Evolutionary conservation across 2,113 vertebrate species (phyloP).

Genomic region (Charadrius vociferus): DNA sequence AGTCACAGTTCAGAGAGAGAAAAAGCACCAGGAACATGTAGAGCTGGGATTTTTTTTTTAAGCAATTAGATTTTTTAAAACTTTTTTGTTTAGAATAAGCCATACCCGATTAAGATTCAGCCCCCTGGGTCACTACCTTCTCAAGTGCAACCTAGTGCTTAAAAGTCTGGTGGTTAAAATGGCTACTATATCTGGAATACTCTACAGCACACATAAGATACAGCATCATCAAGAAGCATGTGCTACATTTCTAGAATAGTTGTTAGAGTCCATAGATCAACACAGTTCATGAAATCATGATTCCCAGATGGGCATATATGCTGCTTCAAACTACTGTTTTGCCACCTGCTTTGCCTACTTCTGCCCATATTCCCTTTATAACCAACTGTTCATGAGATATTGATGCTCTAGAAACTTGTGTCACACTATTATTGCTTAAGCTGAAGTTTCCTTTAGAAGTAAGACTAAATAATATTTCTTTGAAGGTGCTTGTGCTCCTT

Average conservation of each 20-base stretch:
- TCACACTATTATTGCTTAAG: not conserved
- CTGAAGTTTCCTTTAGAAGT: not conserved
- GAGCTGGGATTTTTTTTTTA: not conserved
- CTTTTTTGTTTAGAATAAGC: not conserved
- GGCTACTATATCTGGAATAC: not conserved
- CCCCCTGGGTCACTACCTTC: not conserved
- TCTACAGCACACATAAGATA: not conserved
- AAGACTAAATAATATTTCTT: not conserved
- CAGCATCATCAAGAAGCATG: rapidly evolving
- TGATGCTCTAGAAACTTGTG: not conserved
- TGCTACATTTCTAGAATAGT: not conserved
- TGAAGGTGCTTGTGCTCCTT: not conserved
- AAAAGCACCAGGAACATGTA: not conserved
- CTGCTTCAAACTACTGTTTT: not conserved
- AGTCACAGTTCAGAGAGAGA: not conserved
- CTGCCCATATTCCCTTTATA: not conserved
- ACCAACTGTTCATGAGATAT: not conserved
- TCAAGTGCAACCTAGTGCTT: not conserved
- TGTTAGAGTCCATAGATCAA: not conserved
- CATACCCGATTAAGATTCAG: not conserved
- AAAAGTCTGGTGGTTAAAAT: not conserved
- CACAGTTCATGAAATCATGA: not conserved
- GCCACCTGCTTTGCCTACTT: not conserved
- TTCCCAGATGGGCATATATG: not conserved
- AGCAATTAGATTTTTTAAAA: not conserved